These are phyloP conservation scores for Saccostrea echinata DNA, from an alignment of 1,140 invertebrate species.

Conservation along the genomic window DNA sequence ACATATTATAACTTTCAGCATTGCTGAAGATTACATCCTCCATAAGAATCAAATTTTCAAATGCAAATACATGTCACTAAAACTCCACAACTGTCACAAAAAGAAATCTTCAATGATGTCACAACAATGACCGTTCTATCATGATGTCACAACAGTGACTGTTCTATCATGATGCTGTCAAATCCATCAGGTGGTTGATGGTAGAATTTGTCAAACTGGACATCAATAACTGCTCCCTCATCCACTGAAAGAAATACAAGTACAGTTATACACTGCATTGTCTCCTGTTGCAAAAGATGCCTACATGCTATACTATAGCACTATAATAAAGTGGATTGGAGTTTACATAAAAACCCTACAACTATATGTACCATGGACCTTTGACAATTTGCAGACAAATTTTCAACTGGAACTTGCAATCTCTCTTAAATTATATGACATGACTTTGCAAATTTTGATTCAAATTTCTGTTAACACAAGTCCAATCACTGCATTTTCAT, in stretches of 20 bases:
- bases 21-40: not conserved
- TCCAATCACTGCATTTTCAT: not conserved
- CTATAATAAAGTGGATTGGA: too few relatives aligned
- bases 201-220: slow-evolving; percentile 93
- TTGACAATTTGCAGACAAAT: too few relatives aligned
- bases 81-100: not conserved
- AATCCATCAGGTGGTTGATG: slow-evolving; percentile 93
- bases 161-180: slow-evolving; percentile 98
- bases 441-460: not conserved
- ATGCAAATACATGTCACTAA: not conserved
- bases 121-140: too few relatives aligned
- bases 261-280: not conserved
- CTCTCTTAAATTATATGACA: not conserved
- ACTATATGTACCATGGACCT: too few relatives aligned
- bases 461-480: not conserved
- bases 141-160: slow-evolving; percentile 89
- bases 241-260: slow-evolving; percentile 89
- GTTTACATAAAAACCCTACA: too few relatives aligned
- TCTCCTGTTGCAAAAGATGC: too few relatives aligned
- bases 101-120: not conserved
- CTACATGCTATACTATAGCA: too few relatives aligned
- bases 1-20: not conserved
- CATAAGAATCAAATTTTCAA: not conserved
- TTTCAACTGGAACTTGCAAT: too few relatives aligned
- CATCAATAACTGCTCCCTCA: slow-evolving; percentile 97